Evolutionary conservation across 2,797 vertebrate genomes (phyloP), one percentile per base, ranked within the genome.

Genomic region (Anguilla anguilla): DNA sequence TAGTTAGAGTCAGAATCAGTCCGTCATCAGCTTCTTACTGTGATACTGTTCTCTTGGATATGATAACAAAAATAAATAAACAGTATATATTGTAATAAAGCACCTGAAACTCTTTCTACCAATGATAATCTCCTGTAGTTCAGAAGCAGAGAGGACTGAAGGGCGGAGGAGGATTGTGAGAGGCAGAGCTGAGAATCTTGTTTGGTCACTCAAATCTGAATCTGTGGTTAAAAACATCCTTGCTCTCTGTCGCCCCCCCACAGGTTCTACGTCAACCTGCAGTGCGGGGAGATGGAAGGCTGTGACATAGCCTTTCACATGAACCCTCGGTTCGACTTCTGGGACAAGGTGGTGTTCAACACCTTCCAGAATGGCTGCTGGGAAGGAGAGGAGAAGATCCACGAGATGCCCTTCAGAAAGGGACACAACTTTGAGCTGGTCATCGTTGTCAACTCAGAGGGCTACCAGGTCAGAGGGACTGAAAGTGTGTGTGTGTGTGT

Each of bases 281-380:
- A 94, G 31, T 96, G 95, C 0, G 94, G 94, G 0, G 95, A 96
- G 53, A 94, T 84, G 0, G 92, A 94, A 0, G 94, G 89, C 7
- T 92, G 94, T 0, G 95, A 97, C 69, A 89, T 96, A 0, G 96
- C 95, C 25, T 90, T 97, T 39, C 95, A 96, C 89, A 89, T 97
- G 87, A 96, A 96, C 88, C 96, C 97, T 0, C 95, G 95, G 0
- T 94, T 97, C 3, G 96, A 96, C 0, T 89, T 95, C 2, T 61
- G 94, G 82, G 95, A 96, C 89, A 96, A 97, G 31, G 94, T 97
- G 86, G 95, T 97, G 39, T 96, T 98, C 90, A 98, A 97, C 94
- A 90, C 90, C 0, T 91, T 89, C 19, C 89, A 93, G 88, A 49
- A 89, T 0, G 95, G 94, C 19, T 61, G 59, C 57, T 85, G 96